Evolutionary conservation across 2,888 invertebrate genomes (phyloP), one percentile per base, ranked within the genome.

Genomic region (Oligia strigilis): DNA sequence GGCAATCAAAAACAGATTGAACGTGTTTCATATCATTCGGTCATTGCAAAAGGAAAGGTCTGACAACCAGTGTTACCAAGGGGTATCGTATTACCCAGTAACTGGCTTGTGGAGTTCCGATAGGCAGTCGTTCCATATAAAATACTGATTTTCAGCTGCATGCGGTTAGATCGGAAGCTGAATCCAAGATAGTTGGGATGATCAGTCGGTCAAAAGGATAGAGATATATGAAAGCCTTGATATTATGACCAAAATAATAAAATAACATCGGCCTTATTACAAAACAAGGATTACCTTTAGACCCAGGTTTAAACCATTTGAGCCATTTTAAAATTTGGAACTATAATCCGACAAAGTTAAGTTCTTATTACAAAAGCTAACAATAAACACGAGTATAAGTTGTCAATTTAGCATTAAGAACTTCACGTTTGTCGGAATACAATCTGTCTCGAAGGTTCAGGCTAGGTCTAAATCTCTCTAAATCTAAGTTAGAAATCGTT

Each of bases 1-100:
- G 11, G 9, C 29, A 62, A 78, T 66, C 40, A 29, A 65, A 17
- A 79, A 43, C 29, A 79, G 43, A 29, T 52, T 60, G 29, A 23
- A 72, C 29, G 64, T 8, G 5, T 55, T 64, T 55, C 14, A 36
- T 55, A 52, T 14, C 14, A 49, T 49, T 49, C 19, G 52, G 52
- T 19, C 19, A 40, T 40, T 40, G 40, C 5, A 55, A 55, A 55
- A 55, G 23, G 23, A 55, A 55, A 55, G 23, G 8, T 55, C 19
- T 55, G 55, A 23, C 23, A 58, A 58, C n/a, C 58, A n/a, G 58
- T 58, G 4, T 58, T n/a, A 58, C 11, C 58, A 23, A 58, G 3
- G 23, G 23, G 2, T 8, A 8, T 8, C 8, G 55, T 55, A 8
- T 55, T 23, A 23, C 58, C 23, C 58, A 23, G 58, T 58, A 23